Evolutionary conservation across 2,888 invertebrate species (phyloP), one percentile per base, ranked within the genome.

Genomic region (Trissolcus brochymenae): DNA sequence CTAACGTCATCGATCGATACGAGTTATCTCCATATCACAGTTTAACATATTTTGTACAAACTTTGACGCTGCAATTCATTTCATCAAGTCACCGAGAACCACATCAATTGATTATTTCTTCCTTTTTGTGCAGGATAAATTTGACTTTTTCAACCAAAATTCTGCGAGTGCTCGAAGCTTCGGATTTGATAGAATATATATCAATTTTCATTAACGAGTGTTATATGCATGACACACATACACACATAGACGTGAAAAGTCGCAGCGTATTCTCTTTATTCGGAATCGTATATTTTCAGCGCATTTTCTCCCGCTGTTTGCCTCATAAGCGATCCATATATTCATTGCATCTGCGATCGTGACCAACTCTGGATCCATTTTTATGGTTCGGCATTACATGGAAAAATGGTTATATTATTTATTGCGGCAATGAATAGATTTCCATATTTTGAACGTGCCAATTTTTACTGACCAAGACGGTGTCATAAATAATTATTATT

Each of bases 201-300:
- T 82, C 81, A 82, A 82, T 81, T 81, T 80, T 81, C 80, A 80
- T 82, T 77, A 76, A 67, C 74, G 66, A 71, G 66, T 66, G 66
- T 61, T 53, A 35, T 65, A 56, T 71, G 71, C 73, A 74, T 73
- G 77, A 76, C 74, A 75, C 65, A 57, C 54, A 35, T 35, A 9
- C 35, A 35, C 35, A 35, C 46, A 4, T 49, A 49, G 55, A 55
- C 49, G 29, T 59, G 51, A 43, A 76, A 71, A 76, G 25, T 61
- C 57, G 56, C 57, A 59, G 43, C 16, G 66, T 60, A 60, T 35
- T 57, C 60, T 76, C 71, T 76, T 76, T 76, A 76, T 66, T 61
- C 65, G 62, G 29, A 66, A 55, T 67, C 71, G 56, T 66, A 66
- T 76, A 76, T 71, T 68, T 76, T 62, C 50, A 43, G 46, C 14